Evolutionary conservation across 2,113 vertebrate genomes (phyloP).

Genomic region (Trematocara marginatum): DNA sequence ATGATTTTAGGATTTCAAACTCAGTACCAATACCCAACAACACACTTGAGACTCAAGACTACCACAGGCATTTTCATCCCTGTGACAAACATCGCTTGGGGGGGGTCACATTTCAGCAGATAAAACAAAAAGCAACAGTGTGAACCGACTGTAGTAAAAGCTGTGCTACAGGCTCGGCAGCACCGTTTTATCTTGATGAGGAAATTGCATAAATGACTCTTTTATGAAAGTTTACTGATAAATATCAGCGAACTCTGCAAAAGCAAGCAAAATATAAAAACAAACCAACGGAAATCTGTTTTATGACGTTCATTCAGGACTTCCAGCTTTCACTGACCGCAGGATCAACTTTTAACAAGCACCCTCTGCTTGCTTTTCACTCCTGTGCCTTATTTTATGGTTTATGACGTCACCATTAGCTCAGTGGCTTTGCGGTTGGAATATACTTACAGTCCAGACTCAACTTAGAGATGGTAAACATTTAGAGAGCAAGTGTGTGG

Average conservation of each 20-base stretch:
- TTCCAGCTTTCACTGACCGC: background rate
- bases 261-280: background rate
- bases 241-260: background rate
- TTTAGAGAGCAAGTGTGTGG: background rate
- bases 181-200: background rate
- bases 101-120: background rate
- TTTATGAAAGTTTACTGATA: background rate
- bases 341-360: background rate
- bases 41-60: background rate
- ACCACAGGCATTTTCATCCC: background rate
- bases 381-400: background rate
- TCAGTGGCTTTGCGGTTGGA: conserved; percentile 5
- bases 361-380: background rate
- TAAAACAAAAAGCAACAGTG: background rate
- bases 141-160: background rate
- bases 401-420: background rate
- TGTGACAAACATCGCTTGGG: background rate
- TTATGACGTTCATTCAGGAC: background rate
- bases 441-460: conserved; percentile 25
- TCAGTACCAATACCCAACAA: background rate
- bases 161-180: background rate
- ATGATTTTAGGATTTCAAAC: background rate
- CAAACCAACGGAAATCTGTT: background rate
- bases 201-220: background rate
- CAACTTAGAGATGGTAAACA: background rate